Evolutionary conservation across 2,113 vertebrate species (phyloP).

Genomic region (Rhinolophus sinicus): DNA sequence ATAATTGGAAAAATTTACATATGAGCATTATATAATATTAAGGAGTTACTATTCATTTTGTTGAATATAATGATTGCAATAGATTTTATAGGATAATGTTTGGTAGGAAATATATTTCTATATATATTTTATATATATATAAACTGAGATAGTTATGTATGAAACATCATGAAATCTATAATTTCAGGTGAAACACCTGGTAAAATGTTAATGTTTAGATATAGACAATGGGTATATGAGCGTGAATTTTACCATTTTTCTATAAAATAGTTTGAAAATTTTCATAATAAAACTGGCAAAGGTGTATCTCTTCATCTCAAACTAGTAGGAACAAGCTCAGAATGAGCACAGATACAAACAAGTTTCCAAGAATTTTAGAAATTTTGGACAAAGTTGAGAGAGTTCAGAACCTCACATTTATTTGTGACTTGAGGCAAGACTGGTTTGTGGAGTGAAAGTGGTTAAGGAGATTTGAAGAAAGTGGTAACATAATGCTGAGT

Average conservation of each 20-base stretch:
- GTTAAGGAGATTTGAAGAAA: neutral
- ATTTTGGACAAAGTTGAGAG: neutral
- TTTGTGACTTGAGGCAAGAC: neutral
- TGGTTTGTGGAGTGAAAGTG: neutral
- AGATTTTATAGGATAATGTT: neutral
- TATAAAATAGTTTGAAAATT: neutral
- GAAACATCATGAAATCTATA: neutral
- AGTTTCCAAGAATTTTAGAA: neutral
- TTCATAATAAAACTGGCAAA: slow-evolving; percentile 30
- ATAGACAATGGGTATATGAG: neutral
- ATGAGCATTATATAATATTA: neutral
- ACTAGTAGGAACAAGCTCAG: neutral
- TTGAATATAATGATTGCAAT: neutral
- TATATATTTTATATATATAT: too few relatives aligned
- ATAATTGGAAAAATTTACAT: neutral
- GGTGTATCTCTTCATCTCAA: neutral
- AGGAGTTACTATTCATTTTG: neutral
- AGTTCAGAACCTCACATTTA: neutral
- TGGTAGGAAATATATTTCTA: neutral
- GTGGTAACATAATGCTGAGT: neutral
- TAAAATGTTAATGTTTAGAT: neutral
- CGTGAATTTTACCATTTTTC: neutral
- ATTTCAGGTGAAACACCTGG: neutral
- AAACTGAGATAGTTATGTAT: neutral
- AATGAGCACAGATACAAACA: neutral